Evolutionary conservation across 2,113 vertebrate genomes (phyloP).

Genomic region (Melanocharis versteri): DNA sequence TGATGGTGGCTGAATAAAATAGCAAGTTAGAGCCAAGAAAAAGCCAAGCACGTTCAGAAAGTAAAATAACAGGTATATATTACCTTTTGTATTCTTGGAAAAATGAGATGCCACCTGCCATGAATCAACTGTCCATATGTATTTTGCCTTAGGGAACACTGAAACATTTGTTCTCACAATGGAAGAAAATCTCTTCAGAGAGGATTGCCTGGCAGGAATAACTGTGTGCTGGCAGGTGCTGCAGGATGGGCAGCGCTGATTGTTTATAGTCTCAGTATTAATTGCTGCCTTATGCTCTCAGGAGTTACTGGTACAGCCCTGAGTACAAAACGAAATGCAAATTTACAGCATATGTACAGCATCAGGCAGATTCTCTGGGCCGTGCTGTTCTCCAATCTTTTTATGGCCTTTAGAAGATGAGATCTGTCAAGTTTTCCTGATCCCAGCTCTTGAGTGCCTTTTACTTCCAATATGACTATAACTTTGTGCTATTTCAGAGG

Average conservation of each 20-base stretch:
- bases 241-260: not conserved
- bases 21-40: not conserved
- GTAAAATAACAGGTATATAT: not conserved
- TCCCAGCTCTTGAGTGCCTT: not conserved
- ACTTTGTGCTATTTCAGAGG: not conserved
- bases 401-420: not conserved
- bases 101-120: not conserved
- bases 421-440: not conserved
- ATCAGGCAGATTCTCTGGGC: not conserved
- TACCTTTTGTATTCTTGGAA: not conserved
- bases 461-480: not conserved
- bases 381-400: not conserved
- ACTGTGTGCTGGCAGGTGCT: not conserved
- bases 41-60: not conserved
- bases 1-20: not conserved
- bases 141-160: not conserved
- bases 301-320: not conserved
- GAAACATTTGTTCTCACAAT: not conserved
- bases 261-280: not conserved
- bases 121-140: not conserved
- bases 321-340: not conserved
- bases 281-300: not conserved
- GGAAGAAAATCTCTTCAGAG: not conserved
- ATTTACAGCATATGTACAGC: not conserved
- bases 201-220: not conserved